phyloP scores from a whole-genome alignment of 2,888 invertebrate genomes.

The Cremastobaeus sp. region DNA sequence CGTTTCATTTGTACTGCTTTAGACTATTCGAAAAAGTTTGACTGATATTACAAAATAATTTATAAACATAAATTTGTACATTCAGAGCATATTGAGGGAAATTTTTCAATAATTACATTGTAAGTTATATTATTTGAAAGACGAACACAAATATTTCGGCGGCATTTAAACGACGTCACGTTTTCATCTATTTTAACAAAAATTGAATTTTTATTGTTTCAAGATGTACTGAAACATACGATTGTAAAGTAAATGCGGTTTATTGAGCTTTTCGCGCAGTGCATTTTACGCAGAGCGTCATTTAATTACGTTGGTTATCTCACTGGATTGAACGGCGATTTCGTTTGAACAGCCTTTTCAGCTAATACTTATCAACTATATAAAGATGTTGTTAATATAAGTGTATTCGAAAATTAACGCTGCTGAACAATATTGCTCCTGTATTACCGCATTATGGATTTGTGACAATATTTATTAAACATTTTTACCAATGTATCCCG shows the following conservation, averaged over 20 bases:
- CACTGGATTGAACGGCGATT: slow-evolving; percentile 12
- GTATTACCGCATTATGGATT: slow-evolving; percentile 74
- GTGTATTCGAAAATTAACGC: slow-evolving; percentile 73
- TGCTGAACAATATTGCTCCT: slow-evolving; percentile 76
- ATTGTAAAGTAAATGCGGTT: slow-evolving; percentile 16
- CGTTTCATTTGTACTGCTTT: too few relatives aligned
- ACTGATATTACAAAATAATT: too few relatives aligned
- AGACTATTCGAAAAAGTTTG: too few relatives aligned
- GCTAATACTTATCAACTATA: slow-evolving; percentile 31
- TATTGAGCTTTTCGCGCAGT: slow-evolving; percentile 12
- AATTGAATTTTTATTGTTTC: too few relatives aligned
- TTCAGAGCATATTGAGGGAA: too few relatives aligned
- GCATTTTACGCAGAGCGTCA: background rate
- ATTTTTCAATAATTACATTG: too few relatives aligned
- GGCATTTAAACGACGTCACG: too few relatives aligned
- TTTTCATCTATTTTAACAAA: too few relatives aligned
- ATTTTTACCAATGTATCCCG: slow-evolving; percentile 75
- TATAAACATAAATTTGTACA: too few relatives aligned
- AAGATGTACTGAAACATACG: background rate
- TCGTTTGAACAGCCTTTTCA: slow-evolving; percentile 14
- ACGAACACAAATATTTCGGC: too few relatives aligned
- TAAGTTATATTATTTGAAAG: too few relatives aligned
- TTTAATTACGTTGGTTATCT: background rate
- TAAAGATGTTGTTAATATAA: slow-evolving; percentile 71
- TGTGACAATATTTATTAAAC: slow-evolving; percentile 72